A percentile compares a stretch with the other conserved stretches of the same genome.
phyloP scores from a whole-genome alignment of 2,888 invertebrate genomes.

The Thecocarcelia acutangulata region DNA sequence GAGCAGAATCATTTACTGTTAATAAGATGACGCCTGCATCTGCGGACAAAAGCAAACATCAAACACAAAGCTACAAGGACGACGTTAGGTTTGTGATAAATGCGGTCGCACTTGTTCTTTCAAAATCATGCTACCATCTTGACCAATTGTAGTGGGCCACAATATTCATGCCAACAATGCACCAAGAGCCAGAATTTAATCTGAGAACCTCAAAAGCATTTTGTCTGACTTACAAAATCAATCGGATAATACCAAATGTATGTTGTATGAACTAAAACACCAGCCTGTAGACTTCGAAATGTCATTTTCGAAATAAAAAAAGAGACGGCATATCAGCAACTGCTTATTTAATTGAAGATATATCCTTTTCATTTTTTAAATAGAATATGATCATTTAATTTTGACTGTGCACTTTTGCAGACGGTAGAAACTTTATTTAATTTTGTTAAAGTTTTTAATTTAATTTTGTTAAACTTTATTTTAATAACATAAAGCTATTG shows the following conservation, averaged over 20 bases:
- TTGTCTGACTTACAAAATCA: constrained; percentile 70
- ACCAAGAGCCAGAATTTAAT: constrained; percentile 77
- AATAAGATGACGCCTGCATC: neutral
- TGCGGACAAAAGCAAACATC: constrained; percentile 18
- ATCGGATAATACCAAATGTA: constrained; percentile 71
- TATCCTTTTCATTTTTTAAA: constrained; percentile 19
- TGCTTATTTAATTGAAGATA: neutral
- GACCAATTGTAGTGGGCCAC: constrained; percentile 71
- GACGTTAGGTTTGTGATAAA: constrained; percentile 69
- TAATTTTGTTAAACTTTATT: constrained; percentile 4
- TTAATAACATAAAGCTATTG: neutral
- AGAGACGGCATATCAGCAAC: constrained; percentile 29
- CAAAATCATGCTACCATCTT: constrained; percentile 68
- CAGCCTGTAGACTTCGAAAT: constrained; percentile 74
- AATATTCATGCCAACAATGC: constrained; percentile 74
- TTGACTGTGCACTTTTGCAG: too few species aligned
- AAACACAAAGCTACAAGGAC: constrained; percentile 18
- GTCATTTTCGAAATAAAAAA: constrained; percentile 69
- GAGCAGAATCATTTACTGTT: constrained; percentile 2
- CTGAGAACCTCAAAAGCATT: constrained; percentile 75
- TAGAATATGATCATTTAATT: constrained; percentile 27
- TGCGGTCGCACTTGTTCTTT: constrained; percentile 72
- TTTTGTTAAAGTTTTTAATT: constrained; percentile 33
- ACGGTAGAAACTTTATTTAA: too few species aligned
- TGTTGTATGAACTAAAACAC: constrained; percentile 66